Evolutionary conservation across 2,888 invertebrate genomes (phyloP).

Genomic region (Lithophane ornitopus): DNA sequence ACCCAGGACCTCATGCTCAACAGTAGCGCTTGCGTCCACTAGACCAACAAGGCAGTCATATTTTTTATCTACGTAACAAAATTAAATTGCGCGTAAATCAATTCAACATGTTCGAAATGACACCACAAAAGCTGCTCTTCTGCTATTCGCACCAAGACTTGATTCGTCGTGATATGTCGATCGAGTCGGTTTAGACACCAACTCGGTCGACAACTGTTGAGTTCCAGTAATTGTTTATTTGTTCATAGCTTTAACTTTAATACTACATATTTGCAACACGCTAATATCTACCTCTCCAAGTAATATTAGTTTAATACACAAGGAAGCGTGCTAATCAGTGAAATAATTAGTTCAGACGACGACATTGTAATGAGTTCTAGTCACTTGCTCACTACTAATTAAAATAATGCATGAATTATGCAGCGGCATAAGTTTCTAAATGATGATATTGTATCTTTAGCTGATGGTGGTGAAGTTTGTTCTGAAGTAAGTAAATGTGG

Average conservation of each 20-base stretch:
- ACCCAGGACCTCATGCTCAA: too few relatives aligned
- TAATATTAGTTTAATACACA: slow-evolving; percentile 44
- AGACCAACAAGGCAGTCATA: neutral
- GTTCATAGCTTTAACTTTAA: neutral
- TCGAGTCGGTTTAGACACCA: too few relatives aligned
- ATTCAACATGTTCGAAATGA: neutral
- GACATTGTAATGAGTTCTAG: slow-evolving; percentile 42
- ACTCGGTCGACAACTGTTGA: neutral
- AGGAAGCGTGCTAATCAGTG: slow-evolving; percentile 48
- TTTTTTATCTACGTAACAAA: neutral
- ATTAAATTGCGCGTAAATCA: neutral
- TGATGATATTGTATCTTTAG: slow-evolving; percentile 26
- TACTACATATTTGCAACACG: slow-evolving; percentile 29
- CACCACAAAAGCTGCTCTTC: neutral
- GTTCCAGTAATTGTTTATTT: slow-evolving; percentile 7
- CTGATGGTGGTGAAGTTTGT: neutral
- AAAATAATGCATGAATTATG: slow-evolving; percentile 59
- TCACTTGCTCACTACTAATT: slow-evolving; percentile 49
- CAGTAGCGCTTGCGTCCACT: too few relatives aligned
- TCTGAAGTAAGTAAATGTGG: neutral
- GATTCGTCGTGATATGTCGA: too few relatives aligned
- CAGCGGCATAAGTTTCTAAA: slow-evolving; percentile 35
- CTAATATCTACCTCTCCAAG: slow-evolving; percentile 18
- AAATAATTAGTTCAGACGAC: slow-evolving; percentile 56
- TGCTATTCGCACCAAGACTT: neutral